Evolutionary conservation across 2,888 invertebrate species (phyloP).

Genomic region (Hydropsyche betteni): DNA sequence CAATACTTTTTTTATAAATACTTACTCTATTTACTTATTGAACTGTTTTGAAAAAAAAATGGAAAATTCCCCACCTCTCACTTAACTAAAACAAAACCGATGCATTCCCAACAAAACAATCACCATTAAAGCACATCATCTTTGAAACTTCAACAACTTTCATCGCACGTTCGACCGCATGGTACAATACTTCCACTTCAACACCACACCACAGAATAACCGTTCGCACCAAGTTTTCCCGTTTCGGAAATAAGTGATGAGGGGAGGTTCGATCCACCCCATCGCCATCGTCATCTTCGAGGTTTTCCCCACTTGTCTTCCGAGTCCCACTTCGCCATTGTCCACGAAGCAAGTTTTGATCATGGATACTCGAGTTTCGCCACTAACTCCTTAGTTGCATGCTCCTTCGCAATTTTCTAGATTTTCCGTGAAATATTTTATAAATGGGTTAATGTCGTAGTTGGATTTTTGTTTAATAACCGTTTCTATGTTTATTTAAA

Average conservation of each 20-base stretch:
- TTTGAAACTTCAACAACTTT: too few species aligned
- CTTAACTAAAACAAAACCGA: too few species aligned
- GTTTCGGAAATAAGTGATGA: neutral
- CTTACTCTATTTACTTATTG: too few species aligned
- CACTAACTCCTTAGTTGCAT: neutral
- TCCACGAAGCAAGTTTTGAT: constrained; percentile 17
- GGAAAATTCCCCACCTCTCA: too few species aligned
- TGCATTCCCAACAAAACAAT: too few species aligned
- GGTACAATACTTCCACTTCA: too few species aligned
- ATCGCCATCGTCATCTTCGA: neutral
- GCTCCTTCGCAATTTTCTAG: neutral
- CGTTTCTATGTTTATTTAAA: too few species aligned
- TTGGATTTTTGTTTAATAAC: neutral
- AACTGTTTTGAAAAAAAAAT: too few species aligned
- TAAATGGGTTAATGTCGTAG: neutral
- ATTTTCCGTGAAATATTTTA: neutral
- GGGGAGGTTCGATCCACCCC: neutral
- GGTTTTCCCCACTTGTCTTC: neutral
- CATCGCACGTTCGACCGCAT: too few species aligned
- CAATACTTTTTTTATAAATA: too few species aligned
- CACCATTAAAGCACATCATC: too few species aligned
- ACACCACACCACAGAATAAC: too few species aligned
- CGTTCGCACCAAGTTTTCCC: neutral
- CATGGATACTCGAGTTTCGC: neutral
- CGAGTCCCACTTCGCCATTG: constrained; percentile 2